phyloP scores from a whole-genome alignment of 2,888 invertebrate species.

The Drosophila sordidula region DNA sequence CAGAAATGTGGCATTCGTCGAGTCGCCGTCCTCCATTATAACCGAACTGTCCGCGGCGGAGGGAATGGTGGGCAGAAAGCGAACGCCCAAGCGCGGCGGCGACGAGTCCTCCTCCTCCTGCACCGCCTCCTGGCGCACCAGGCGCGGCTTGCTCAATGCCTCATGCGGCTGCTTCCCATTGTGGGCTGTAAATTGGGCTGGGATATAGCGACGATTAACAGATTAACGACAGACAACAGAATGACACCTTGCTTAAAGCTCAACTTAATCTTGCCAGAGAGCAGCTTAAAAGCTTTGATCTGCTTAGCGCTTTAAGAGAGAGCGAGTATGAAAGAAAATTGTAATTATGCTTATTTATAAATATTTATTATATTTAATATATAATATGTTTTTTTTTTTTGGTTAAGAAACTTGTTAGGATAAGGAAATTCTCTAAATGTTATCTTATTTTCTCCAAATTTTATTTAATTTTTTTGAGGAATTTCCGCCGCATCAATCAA shows the following conservation, averaged over 20 bases:
- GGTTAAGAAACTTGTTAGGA: too few relatives aligned
- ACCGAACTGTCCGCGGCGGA: slow-evolving; percentile 91
- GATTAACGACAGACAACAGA: too few relatives aligned
- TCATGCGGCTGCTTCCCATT: slow-evolving; percentile 77
- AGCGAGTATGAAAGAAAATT: too few relatives aligned
- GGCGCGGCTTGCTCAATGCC: slow-evolving; percentile 88
- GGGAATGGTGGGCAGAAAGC: slow-evolving; percentile 90
- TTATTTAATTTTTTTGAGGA: too few relatives aligned
- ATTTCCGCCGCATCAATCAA: too few relatives aligned
- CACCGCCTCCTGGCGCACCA: slow-evolving; percentile 92
- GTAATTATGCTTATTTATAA: too few relatives aligned
- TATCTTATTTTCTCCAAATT: too few relatives aligned
- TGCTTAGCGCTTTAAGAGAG: too few relatives aligned
- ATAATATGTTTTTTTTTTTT: too few relatives aligned
- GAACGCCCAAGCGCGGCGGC: slow-evolving; percentile 86
- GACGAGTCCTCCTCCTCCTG: slow-evolving; percentile 89
- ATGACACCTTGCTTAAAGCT: background rate
- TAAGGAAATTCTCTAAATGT: too few relatives aligned
- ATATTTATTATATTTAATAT: too few relatives aligned
- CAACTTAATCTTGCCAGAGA: background rate
- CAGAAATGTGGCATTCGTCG: slow-evolving; percentile 63
- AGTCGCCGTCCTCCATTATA: slow-evolving; percentile 88
- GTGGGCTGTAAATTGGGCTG: slow-evolving; percentile 72
- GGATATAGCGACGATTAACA: background rate
- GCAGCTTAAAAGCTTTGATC: too few relatives aligned